phyloP scores from a whole-genome alignment of 2,888 invertebrate species.

The Calameuta filiformis region DNA sequence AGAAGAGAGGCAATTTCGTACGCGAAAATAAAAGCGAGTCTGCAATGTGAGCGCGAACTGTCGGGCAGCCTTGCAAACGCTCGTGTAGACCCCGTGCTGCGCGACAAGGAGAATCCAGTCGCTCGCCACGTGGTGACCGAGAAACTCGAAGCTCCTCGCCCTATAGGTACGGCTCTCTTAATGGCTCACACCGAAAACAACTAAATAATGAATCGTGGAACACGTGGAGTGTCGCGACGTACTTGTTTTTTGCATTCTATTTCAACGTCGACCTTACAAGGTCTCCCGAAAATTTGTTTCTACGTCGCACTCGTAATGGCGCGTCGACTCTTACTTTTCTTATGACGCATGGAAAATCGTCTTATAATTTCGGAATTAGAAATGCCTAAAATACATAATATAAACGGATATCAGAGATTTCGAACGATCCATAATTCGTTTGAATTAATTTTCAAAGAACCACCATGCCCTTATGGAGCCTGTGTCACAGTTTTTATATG shows the following conservation, averaged over 20 bases:
- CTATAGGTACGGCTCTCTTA: neutral
- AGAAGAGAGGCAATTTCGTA: neutral
- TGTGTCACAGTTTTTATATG: too few relatives aligned
- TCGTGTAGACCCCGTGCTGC: slow-evolving; percentile 36
- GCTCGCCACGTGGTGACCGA: slow-evolving; percentile 37
- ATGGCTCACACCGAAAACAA: neutral
- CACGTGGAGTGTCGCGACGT: neutral
- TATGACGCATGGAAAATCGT: neutral
- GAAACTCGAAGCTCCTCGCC: neutral
- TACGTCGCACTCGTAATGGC: neutral
- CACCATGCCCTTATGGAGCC: too few relatives aligned
- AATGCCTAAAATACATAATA: neutral
- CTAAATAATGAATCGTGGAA: neutral
- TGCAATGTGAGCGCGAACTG: slow-evolving; percentile 12
- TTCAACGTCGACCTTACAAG: neutral
- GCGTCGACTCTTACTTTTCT: neutral
- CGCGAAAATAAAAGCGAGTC: neutral
- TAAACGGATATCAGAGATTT: neutral
- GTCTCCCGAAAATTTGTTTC: neutral
- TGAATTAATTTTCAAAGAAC: too few relatives aligned
- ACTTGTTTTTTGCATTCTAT: neutral
- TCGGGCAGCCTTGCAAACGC: slow-evolving; percentile 27
- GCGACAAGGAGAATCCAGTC: slow-evolving; percentile 30
- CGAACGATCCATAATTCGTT: too few relatives aligned
- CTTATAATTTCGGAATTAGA: too few relatives aligned